A percentile compares a stretch with the other conserved stretches of the same genome.
These are phyloP conservation scores for Thumatha senex DNA, from an alignment of 2,888 invertebrate species.

Conservation along the genomic window DNA sequence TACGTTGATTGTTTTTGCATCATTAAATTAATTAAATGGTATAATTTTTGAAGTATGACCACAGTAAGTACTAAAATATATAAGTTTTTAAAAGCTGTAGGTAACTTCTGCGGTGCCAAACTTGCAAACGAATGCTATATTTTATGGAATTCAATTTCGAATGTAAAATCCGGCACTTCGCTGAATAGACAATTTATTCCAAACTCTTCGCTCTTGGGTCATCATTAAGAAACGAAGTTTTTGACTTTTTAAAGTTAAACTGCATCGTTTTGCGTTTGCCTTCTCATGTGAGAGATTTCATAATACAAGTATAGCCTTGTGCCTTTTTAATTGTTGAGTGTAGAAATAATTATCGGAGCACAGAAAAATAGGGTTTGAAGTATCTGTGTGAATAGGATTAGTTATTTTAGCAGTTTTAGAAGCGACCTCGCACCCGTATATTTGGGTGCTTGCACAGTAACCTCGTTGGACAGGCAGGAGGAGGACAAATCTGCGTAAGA, in stretches of 20 bases:
- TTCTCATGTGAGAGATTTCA: too few relatives aligned
- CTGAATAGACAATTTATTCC: conserved; percentile 27
- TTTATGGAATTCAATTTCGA: conserved; percentile 34
- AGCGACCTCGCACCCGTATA: too few relatives aligned
- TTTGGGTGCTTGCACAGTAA: too few relatives aligned
- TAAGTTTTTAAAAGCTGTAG: conserved; percentile 2
- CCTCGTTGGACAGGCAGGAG: too few relatives aligned
- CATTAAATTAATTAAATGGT: conserved; percentile 26
- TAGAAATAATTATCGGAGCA: too few relatives aligned
- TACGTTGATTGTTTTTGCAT: conserved; percentile 7
- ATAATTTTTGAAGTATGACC: conserved; percentile 5
- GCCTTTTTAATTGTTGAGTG: too few relatives aligned
- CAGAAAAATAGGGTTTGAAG: too few relatives aligned
- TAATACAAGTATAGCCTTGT: too few relatives aligned
- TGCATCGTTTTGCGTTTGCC: conserved; percentile 15
- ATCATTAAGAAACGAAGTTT: conserved; percentile 18
- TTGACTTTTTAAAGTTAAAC: conserved; percentile 7
- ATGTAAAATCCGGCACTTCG: conserved; percentile 23
- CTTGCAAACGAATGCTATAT: conserved; percentile 41
- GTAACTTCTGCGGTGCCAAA: conserved; percentile 12
- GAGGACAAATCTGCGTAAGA: too few relatives aligned
- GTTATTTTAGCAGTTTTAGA: too few relatives aligned
- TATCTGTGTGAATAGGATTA: too few relatives aligned
- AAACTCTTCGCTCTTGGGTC: conserved; percentile 27
- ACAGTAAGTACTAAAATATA: neutral